Base-by-base conservation (phyloP, 2,797 vertebrate genomes). In the Zalophus californianus region DNA sequence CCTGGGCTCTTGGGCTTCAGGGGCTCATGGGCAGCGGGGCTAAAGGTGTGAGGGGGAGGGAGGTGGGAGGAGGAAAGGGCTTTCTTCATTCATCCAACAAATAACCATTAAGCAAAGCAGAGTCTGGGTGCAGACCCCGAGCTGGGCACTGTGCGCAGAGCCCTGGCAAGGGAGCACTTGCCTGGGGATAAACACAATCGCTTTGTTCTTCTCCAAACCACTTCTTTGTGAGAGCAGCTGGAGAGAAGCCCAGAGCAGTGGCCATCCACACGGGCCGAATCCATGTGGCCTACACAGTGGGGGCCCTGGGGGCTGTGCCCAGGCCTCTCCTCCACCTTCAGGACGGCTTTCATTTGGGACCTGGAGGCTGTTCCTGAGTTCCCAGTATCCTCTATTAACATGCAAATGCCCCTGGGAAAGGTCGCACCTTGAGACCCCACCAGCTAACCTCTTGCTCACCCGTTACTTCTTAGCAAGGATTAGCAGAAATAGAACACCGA, bases 361-460 rank as follows among this genome's bases (percentile, higher is more conserved):
- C 98, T 97, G 97, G 96, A 97, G 75, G 95, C 98, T 95, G 56
- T 68, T 98, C 97, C 97, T 97, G 92, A 70, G 72, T 91, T 97
- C 96, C 97, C 96, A 92, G 85, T 91, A 62, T 84, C 87, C 82
- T 96, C 92, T 79, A 97, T 98, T 98, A 97, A 94, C 94, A 98
- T 98, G 98, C 98, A 98, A 97, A 98, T 98, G 91, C 92, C 95
- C 97, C 97, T 98, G 98, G 97, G 98, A 98, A 98, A 98, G 98
- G 98, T 98, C 95, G 70, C 97, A 98, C 97, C 98, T 98, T 98
- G 98, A 97, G 98, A 96, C 97, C 97, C 96, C 96, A 92, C 80
- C 95, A 96, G 94, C 97, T 98, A 96, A 98, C 97, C 98, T 98
- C 96, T 94, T 94, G 97, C 96, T 97, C 96, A 90, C 95, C 95